Conservation (phyloP, 2,888 invertebrate species). For the Polietes domitor region DNA sequence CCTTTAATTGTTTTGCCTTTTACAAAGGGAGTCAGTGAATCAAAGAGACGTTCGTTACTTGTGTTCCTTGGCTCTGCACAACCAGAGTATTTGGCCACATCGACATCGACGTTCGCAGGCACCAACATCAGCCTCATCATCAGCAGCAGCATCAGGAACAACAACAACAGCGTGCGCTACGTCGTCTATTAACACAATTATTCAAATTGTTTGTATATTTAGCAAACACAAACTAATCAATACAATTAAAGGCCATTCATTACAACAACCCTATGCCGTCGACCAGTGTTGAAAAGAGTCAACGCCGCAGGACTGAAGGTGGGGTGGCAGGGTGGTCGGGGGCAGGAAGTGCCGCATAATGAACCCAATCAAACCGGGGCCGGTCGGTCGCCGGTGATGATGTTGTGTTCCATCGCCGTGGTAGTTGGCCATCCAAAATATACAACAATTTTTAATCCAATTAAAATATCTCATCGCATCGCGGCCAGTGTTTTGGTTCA, state of each 20-base stretch:
- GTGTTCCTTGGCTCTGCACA: not conserved
- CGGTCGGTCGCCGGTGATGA: not conserved
- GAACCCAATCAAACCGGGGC: not conserved
- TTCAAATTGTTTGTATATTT: conserved; percentile 36
- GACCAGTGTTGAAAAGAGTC: too few species aligned
- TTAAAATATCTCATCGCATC: conserved; percentile 53
- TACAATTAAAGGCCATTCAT: conserved; percentile 41
- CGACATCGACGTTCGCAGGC: not conserved
- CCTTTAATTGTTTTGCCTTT: conserved; percentile 25
- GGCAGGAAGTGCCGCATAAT: not conserved
- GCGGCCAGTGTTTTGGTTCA: not conserved
- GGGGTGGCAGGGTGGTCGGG: not conserved
- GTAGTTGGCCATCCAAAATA: not conserved
- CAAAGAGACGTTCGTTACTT: not conserved
- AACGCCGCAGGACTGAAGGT: too few species aligned
- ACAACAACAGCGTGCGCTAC: not conserved
- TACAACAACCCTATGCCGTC: not conserved
- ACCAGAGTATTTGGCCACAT: too few species aligned
- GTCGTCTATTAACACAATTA: conserved; percentile 31
- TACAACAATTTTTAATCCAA: conserved; percentile 47
- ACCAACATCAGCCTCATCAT: not conserved
- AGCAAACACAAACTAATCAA: conserved; percentile 44
- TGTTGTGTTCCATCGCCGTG: not conserved
- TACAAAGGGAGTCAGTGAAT: not conserved
- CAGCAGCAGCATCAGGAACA: not conserved